Evolutionary conservation across 1,140 invertebrate genomes (phyloP).

Genomic region (Drosophila guanche): DNA sequence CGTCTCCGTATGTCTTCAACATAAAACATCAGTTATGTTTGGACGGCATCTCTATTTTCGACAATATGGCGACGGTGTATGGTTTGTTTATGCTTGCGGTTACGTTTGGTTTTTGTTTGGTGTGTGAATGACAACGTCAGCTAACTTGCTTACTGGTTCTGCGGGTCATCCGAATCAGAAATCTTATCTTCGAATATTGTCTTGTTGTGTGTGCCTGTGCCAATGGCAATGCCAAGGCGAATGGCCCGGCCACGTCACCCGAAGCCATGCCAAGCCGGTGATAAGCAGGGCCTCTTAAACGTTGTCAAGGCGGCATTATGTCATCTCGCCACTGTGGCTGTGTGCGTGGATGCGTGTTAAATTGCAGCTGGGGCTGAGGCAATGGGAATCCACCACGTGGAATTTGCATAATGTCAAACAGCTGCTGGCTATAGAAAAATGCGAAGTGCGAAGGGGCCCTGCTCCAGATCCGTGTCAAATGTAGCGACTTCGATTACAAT

Average conservation of each 20-base stretch:
- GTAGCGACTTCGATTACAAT: slow-evolving; percentile 40
- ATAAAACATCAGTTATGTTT: slow-evolving; percentile 23
- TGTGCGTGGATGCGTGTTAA: slow-evolving; percentile 29
- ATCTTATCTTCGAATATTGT: slow-evolving; percentile 24
- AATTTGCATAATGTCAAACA: slow-evolving; percentile 64
- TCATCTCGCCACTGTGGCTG: slow-evolving; percentile 23
- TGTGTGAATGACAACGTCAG: slow-evolving; percentile 42
- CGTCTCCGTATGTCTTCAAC: background rate
- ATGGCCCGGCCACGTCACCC: slow-evolving; percentile 52
- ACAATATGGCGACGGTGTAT: slow-evolving; percentile 51
- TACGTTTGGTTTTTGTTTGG: slow-evolving; percentile 27
- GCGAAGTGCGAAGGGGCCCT: background rate
- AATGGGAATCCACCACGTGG: slow-evolving; percentile 65
- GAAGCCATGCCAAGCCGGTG: slow-evolving; percentile 19
- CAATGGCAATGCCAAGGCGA: slow-evolving; percentile 8
- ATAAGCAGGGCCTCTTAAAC: slow-evolving; percentile 20
- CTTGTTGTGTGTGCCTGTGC: no score
- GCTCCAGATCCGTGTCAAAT: slow-evolving; percentile 53
- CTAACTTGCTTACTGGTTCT: slow-evolving; percentile 41
- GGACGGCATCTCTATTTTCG: slow-evolving; percentile 25
- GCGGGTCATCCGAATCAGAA: slow-evolving; percentile 25
- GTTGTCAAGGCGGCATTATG: slow-evolving; percentile 50
- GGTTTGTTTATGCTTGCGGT: slow-evolving; percentile 62
- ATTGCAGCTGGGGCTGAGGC: slow-evolving; percentile 42
- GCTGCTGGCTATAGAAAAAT: slow-evolving; percentile 7